Evolutionary conservation across 1,140 invertebrate genomes (phyloP).

Genomic region (Heliconius hermathena): DNA sequence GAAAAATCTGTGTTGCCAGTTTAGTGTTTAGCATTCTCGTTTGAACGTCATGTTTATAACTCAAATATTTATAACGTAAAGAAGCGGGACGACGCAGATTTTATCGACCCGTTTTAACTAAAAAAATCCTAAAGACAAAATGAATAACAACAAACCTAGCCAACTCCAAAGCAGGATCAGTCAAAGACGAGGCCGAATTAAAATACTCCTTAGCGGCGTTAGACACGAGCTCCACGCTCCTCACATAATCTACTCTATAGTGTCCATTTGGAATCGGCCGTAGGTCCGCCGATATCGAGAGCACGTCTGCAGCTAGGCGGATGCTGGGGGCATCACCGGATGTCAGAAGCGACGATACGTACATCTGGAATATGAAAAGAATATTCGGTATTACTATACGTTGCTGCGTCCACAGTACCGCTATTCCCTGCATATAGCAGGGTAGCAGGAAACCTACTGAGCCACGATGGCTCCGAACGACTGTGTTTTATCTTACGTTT

Average conservation of each 20-base stretch:
- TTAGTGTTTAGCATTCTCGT: no score
- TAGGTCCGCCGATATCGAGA: conserved; percentile 28
- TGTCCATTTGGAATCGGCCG: conserved; percentile 22
- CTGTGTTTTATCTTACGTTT: no score
- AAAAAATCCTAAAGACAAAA: not conserved
- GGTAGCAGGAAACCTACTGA: no score
- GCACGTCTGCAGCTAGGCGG: conserved; percentile 50
- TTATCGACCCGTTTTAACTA: not conserved
- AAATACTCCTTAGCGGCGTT: conserved; percentile 63
- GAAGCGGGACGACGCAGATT: no score
- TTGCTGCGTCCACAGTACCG: no score
- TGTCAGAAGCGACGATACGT: conserved; percentile 61
- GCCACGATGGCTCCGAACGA: no score
- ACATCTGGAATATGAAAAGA: conserved; percentile 49
- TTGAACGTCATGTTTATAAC: no score
- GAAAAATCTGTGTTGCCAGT: no score
- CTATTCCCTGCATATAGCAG: no score
- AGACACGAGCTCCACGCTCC: conserved; percentile 50
- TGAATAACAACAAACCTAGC: conserved; percentile 49
- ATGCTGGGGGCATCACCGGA: conserved; percentile 61
- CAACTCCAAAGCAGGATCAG: conserved; percentile 59
- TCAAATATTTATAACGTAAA: no score
- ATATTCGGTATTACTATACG: no score
- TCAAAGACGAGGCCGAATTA: conserved; percentile 61
- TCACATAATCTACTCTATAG: conserved; percentile 42